Evolutionary conservation across 2,113 vertebrate species (phyloP), one percentile per base, ranked within the genome.

Genomic region (Bolborhynchus lineola): DNA sequence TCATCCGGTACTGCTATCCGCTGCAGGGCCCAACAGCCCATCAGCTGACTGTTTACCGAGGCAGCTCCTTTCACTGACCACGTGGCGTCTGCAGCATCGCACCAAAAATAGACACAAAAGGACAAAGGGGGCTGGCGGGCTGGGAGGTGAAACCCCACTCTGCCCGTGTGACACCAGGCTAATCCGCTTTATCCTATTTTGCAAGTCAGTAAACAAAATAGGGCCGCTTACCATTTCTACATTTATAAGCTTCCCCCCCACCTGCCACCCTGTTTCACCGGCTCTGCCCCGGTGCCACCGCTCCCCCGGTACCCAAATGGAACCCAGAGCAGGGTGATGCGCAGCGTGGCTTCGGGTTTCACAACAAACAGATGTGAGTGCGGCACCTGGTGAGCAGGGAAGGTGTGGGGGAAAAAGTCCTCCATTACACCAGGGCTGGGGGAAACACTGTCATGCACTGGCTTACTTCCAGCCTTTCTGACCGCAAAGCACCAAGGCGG

Each of bases 291-390:
- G 6, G 50, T 68, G 82, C 93, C 41, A 16, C 85, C 90, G 98
- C 97, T 97, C 97, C 98, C 97, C 98, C 97, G 98, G 98, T 96
- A 98, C 98, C 98, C 97, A 98, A 98, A 98, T 97, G 97, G 97
- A 98, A 98, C 95, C 79, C 96, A 92, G 96, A 97, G 97, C 96
- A 47, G 64, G 62, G 88, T 99, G 99, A 99, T 99, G 97, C 99
- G 99, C 10, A 90, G 82, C 88, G 0, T 52, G 33, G 92, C 88
- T 97, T 99, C 98, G 13, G 95, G 98, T 99, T 99, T 99, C 99
- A 99, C 99, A 99, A 99, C 99, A 99, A 99, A 99, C 99, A 99
- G 98, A 98, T 98, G 98, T 97, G 98, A 97, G 87, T 92, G 86
- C 86, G 97, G 98, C 97, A 92, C 96, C 97, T 93, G 92, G 82